Base-by-base conservation (phyloP, 2,888 invertebrate genomes). In the Psylliodes chrysocephalus region DNA sequence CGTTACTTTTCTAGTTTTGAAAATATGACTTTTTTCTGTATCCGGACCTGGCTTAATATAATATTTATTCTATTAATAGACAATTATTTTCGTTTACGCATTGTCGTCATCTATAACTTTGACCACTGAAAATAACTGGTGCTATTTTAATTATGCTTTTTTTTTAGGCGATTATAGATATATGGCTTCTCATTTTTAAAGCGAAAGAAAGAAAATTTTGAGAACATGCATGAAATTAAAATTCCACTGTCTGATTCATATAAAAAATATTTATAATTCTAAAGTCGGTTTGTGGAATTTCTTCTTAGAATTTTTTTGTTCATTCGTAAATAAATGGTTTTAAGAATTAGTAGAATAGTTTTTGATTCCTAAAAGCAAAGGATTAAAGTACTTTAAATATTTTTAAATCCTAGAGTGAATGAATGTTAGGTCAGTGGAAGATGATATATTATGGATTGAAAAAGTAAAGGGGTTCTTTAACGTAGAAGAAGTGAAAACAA, bases 51-150 rank as follows among this genome's bases (percentile, higher is more conserved):
- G 8, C 30, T 22, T 22, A 30, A 60, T 46, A 55, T 22, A 30
- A 60, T 46, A 55, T 56, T 56, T 44, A 47, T 28, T 64, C 64
- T 67, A 67, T 64, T 67, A 65, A 52, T 67, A 67, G 64, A 63
- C 56, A 42, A 64, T 67, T 65, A 68, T 68, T 68, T 68, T 64
- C 54, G 68, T 63, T 60, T 42, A 64, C 49, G 49, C 54, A 63
- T 68, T 64, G 68, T 68, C 66, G 66, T 68, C 68, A 68, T 66
- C 52, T 57, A 54, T 60, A 65, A 65, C 61, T 64, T 64, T 66
- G 64, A 55, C 60, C 57, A 60, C 62, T 59, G 44, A 25, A 49
- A 25, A 47, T 60, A 51, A 56, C 12, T 51, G 14, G 60, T 42
- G 55, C 68, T 64, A 66, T 66, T 66, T 66, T 66, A 68, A 68